phyloP scores from a whole-genome alignment of 2,888 invertebrate genomes.

The Harmothoe impar region DNA sequence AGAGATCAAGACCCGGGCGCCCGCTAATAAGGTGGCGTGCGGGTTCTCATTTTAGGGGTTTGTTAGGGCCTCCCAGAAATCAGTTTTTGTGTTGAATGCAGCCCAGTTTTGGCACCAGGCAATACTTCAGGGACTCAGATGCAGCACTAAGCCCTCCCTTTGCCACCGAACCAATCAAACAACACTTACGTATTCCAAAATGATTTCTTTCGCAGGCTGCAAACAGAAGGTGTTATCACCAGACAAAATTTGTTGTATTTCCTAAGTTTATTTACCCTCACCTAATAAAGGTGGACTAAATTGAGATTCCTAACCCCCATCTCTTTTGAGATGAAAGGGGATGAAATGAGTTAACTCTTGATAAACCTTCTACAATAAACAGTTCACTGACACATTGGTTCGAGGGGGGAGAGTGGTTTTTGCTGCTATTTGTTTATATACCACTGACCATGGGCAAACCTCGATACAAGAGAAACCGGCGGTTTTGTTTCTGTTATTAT shows the following conservation, averaged over 20 bases:
- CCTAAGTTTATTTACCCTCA: not conserved
- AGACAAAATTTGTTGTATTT: too few species aligned
- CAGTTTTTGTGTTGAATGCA: not conserved
- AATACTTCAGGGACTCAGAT: constrained; percentile 29
- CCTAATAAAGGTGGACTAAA: not conserved
- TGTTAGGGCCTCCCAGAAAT: not conserved
- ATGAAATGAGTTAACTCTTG: not conserved
- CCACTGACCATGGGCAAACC: constrained; percentile 42
- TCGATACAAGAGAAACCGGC: not conserved
- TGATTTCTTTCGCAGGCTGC: too few species aligned
- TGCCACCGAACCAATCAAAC: not conserved
- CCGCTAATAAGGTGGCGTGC: not conserved
- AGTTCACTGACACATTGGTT: not conserved
- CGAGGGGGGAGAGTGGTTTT: not conserved
- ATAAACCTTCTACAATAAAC: too few species aligned
- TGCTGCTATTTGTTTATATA: constrained; percentile 10
- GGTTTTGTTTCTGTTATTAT: not conserved
- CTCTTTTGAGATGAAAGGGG: not conserved
- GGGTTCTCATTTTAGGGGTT: constrained; percentile 2
- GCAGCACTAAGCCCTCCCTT: not conserved
- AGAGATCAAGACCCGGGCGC: not conserved
- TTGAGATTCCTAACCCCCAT: not conserved
- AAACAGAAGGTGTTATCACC: too few species aligned
- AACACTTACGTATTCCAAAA: too few species aligned
- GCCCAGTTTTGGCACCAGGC: constrained; percentile 26